phyloP scores from a whole-genome alignment of 2,797 vertebrate genomes.

The Lepus townsendii region DNA sequence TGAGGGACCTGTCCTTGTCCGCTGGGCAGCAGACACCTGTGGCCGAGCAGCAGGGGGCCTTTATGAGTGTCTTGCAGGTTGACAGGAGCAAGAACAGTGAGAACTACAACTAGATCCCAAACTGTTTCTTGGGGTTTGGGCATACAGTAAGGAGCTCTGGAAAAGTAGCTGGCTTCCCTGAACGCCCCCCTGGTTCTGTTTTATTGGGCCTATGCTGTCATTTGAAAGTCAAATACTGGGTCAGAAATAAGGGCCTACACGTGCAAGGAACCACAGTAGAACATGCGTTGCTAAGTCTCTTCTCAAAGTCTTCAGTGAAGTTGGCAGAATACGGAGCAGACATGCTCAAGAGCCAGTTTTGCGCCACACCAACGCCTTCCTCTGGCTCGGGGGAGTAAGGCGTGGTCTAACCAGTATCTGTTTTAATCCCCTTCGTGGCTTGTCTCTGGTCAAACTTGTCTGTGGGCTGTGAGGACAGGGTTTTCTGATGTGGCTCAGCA shows the following conservation, averaged over 20 bases:
- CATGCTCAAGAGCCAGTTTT: not conserved
- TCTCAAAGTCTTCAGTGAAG: not conserved
- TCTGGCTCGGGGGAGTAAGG: not conserved
- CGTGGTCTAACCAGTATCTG: not conserved
- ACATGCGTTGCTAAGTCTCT: not conserved
- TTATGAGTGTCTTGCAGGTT: not conserved
- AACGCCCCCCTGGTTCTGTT: not conserved
- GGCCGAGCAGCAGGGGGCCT: not conserved
- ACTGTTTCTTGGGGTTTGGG: not conserved
- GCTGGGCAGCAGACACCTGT: not conserved
- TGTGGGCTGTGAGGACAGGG: too few species aligned
- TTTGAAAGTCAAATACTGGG: not conserved
- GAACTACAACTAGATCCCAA: not conserved
- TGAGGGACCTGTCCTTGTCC: rapidly evolving
- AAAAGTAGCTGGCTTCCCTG: not conserved
- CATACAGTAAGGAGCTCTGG: not conserved
- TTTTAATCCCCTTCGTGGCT: not conserved
- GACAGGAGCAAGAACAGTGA: not conserved
- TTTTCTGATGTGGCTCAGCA: too few species aligned
- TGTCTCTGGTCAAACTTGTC: not conserved
- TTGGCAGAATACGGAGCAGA: not conserved
- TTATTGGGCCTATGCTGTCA: not conserved
- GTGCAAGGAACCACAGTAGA: not conserved
- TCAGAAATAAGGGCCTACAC: not conserved
- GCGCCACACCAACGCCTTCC: not conserved